Evolutionary conservation across 2,113 vertebrate genomes (phyloP).

Genomic region (Echinops telfairi): DNA sequence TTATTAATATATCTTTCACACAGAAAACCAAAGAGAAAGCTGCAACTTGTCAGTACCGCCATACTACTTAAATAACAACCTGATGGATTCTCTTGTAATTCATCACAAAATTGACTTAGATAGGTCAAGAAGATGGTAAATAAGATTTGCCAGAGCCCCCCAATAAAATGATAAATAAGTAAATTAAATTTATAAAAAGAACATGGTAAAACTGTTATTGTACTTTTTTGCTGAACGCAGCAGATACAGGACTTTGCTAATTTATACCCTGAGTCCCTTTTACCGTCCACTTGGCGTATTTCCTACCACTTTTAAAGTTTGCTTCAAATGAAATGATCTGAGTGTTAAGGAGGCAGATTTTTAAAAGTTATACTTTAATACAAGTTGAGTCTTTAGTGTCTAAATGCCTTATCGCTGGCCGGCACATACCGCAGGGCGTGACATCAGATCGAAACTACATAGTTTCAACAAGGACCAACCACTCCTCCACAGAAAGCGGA

Average conservation of each 20-base stretch:
- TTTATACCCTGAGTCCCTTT: not conserved
- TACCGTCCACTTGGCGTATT: not conserved
- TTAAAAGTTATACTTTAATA: not conserved
- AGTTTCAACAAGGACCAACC: conserved; percentile 84
- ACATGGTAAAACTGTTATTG: too few species aligned
- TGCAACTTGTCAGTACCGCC: not conserved
- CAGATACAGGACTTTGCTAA: not conserved
- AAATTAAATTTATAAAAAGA: too few species aligned
- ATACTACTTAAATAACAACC: not conserved
- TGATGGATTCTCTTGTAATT: not conserved
- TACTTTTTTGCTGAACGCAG: not conserved
- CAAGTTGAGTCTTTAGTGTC: not conserved
- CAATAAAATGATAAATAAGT: too few species aligned
- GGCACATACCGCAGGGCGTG: conserved; percentile 73
- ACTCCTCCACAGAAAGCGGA: not conserved
- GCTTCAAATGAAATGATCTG: not conserved
- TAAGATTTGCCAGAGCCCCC: not conserved
- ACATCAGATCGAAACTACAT: conserved; percentile 89
- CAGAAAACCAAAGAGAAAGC: not conserved
- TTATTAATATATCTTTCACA: not conserved
- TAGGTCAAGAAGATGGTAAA: too few species aligned
- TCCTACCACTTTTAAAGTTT: not conserved
- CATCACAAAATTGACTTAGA: not conserved
- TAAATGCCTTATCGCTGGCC: conserved; percentile 51
- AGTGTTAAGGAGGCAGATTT: not conserved